phyloP scores from a whole-genome alignment of 2,888 invertebrate species.

The Hedychridium roseum region DNA sequence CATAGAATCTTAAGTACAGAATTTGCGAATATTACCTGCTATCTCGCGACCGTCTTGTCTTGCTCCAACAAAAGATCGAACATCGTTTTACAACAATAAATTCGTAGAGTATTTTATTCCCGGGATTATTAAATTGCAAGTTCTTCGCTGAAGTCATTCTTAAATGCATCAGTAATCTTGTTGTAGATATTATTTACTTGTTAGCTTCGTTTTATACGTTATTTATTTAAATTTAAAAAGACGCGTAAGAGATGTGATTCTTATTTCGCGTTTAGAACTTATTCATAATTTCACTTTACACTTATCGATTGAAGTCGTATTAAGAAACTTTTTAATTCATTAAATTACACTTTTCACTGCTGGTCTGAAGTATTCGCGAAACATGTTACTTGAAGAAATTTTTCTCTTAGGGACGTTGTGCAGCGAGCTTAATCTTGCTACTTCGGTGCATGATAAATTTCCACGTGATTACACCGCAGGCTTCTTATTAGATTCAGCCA shows the following conservation, averaged over 20 bases:
- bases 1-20: constrained; percentile 27
- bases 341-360: neutral
- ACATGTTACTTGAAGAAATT: constrained; percentile 17
- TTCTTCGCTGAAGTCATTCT: neutral
- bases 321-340: constrained; percentile 7
- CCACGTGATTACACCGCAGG: constrained; percentile 46
- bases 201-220: no score
- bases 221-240: no score
- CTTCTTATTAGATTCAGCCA: constrained; percentile 46
- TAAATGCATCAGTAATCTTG: neutral
- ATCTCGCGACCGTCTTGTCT: constrained; percentile 23
- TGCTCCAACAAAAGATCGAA: no score
- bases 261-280: neutral
- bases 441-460: constrained; percentile 44
- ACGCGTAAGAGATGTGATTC: no score
- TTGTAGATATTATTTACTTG: no score
- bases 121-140: neutral
- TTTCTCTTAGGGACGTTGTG: constrained; percentile 10
- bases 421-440: constrained; percentile 20
- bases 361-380: constrained; percentile 1
- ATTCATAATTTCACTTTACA: no score
- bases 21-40: constrained; percentile 26
- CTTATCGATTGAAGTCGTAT: constrained; percentile 12
- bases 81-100: no score
- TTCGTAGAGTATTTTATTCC: constrained; percentile 19